Conservation (phyloP, 1,140 invertebrate genomes). For the Pemphigus obesinymphae region DNA sequence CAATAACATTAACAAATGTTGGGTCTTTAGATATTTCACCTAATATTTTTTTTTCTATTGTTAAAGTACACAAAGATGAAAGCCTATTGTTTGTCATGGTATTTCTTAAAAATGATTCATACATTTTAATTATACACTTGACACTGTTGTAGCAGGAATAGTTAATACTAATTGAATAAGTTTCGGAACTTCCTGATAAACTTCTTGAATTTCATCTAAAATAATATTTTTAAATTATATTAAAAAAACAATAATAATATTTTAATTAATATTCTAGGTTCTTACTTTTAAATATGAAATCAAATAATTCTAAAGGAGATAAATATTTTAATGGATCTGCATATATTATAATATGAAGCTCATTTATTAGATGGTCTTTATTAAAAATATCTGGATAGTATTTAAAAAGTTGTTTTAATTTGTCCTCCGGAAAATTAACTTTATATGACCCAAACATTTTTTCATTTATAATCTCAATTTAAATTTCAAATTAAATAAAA, state of each 20-base stretch:
- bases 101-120: not conserved
- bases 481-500: too few species aligned
- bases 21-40: too few species aligned
- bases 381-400: not conserved
- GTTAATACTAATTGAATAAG: not conserved
- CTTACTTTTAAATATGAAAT: not conserved
- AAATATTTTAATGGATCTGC: not conserved
- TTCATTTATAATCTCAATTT: constrained; percentile 7
- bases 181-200: not conserved
- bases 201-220: not conserved
- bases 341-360: not conserved
- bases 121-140: not conserved
- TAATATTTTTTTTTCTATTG: not conserved
- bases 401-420: not conserved
- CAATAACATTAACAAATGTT: too few species aligned
- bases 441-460: not conserved
- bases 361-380: not conserved
- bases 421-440: not conserved
- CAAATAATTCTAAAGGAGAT: too few species aligned
- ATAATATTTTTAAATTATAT: not conserved
- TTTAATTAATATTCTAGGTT: not conserved
- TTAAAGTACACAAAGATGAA: not conserved
- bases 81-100: not conserved
- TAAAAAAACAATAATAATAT: not conserved
- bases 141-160: not conserved